These are phyloP conservation scores for Adelosebastes latens DNA, from an alignment of 2,797 vertebrate species.

Conservation along the genomic window DNA sequence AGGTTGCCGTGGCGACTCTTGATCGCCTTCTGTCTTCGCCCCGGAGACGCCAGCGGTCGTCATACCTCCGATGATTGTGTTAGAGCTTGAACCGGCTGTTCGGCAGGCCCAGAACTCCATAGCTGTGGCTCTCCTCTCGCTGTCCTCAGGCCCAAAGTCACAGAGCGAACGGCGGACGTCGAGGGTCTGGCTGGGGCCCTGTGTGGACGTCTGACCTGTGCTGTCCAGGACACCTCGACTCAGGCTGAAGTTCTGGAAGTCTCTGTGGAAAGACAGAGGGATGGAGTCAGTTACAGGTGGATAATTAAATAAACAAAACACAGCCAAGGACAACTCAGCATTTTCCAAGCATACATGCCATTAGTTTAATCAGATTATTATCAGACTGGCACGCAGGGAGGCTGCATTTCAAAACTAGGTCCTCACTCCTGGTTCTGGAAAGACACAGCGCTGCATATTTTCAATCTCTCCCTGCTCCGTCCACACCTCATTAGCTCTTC, in stretches of 20 bases:
- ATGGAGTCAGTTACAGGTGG: slow-evolving; percentile 11
- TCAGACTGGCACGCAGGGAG: background rate
- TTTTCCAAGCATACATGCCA: background rate
- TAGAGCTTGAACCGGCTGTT: slow-evolving; percentile 59
- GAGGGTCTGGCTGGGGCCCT: slow-evolving; percentile 37
- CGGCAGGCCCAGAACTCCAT: slow-evolving; percentile 79
- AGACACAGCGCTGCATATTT: background rate
- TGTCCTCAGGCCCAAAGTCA: slow-evolving; percentile 77
- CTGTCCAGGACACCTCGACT: slow-evolving; percentile 84
- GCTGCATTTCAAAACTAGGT: background rate
- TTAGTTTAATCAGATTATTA: background rate
- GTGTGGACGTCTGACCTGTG: slow-evolving; percentile 59
- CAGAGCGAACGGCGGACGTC: slow-evolving; percentile 68
- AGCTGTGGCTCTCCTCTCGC: slow-evolving; percentile 79
- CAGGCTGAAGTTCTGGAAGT: slow-evolving; percentile 92
- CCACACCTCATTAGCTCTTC: background rate
- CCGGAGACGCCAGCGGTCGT: background rate
- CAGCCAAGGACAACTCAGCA: background rate
- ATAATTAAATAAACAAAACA: background rate
- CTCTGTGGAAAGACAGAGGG: slow-evolving; percentile 62
- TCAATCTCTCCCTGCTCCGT: background rate
- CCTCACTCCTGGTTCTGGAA: background rate
- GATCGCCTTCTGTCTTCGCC: slow-evolving; percentile 65
- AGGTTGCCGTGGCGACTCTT: slow-evolving; percentile 75
- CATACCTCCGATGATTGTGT: slow-evolving; percentile 32